phyloP scores from a whole-genome alignment of 2,113 vertebrate genomes.

The Anhinga rufa region DNA sequence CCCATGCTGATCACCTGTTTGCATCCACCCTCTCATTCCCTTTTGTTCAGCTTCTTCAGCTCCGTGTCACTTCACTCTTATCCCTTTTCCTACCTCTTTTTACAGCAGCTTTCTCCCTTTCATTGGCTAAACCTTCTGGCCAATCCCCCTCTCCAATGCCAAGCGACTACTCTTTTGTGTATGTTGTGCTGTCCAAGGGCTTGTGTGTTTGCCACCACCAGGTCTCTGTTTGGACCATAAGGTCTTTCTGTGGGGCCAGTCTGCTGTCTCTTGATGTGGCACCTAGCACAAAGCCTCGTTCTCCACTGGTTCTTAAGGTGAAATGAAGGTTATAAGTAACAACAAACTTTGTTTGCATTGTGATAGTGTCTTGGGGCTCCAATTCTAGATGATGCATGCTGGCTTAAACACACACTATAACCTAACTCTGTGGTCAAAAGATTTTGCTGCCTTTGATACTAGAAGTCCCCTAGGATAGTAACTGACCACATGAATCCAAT shows the following conservation, averaged over 20 bases:
- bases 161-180: neutral
- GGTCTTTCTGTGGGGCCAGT: neutral
- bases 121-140: neutral
- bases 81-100: neutral
- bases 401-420: neutral
- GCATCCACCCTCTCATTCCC: neutral
- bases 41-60: neutral
- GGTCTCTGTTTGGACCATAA: neutral
- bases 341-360: neutral
- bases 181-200: neutral
- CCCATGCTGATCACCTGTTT: neutral
- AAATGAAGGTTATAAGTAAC: neutral
- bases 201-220: neutral
- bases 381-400: neutral
- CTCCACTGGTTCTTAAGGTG: rapidly evolving
- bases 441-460: neutral
- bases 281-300: neutral
- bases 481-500: neutral
- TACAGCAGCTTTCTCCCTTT: neutral
- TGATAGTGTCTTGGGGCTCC: neutral
- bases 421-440: neutral
- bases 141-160: neutral
- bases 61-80: neutral
- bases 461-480: neutral
- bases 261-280: neutral